Evolutionary conservation across 2,888 invertebrate species (phyloP).

Genomic region (Polymixis flavicincta): DNA sequence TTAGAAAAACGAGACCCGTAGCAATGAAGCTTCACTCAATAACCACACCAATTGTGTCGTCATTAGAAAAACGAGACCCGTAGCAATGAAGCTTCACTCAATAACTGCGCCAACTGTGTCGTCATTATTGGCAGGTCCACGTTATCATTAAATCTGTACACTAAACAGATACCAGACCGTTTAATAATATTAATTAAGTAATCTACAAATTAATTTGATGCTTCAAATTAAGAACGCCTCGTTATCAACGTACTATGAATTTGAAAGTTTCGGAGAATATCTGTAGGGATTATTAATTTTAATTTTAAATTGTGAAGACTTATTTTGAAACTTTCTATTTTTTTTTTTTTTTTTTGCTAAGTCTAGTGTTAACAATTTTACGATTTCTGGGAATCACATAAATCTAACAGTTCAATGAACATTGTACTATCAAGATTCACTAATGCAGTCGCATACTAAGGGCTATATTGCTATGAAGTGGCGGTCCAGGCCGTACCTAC

Average conservation of each 20-base stretch:
- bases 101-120: background rate
- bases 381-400: background rate
- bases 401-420: background rate
- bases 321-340: background rate
- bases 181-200: slow-evolving; percentile 34
- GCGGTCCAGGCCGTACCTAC: too few species aligned
- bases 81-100: background rate
- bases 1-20: too few species aligned
- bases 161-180: background rate
- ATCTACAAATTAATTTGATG: slow-evolving; percentile 39
- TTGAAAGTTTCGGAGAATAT: slow-evolving; percentile 10
- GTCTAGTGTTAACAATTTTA: background rate
- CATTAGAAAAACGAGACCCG: too few species aligned
- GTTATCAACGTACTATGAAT: slow-evolving; percentile 32
- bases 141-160: background rate
- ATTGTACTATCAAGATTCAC: too few species aligned
- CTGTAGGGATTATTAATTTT: background rate
- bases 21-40: too few species aligned
- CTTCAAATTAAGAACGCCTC: slow-evolving; percentile 27
- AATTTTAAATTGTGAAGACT: slow-evolving; percentile 1
- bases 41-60: too few species aligned
- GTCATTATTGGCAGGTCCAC: background rate
- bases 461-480: too few species aligned
- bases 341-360: too few species aligned
- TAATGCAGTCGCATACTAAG: too few species aligned